Evolutionary conservation across 2,113 vertebrate genomes (phyloP).

Genomic region (Miniopterus natalensis): DNA sequence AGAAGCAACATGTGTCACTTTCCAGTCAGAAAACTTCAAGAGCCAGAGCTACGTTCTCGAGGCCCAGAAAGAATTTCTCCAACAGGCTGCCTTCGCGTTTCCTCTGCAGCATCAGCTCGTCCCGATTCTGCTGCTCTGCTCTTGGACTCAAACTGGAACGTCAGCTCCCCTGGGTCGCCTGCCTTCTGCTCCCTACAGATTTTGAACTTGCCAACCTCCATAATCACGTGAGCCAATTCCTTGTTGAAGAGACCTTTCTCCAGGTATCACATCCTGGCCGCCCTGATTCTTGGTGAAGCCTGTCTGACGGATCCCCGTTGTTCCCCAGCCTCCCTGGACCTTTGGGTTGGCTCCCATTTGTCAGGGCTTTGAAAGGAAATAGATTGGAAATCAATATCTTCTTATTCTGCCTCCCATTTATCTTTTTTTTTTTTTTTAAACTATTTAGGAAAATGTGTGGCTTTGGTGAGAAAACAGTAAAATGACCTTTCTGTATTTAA

Average conservation of each 20-base stretch:
- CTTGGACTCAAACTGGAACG: neutral
- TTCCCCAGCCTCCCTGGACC: neutral
- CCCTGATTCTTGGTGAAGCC: neutral
- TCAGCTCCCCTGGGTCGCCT: neutral
- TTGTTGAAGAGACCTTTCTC: neutral
- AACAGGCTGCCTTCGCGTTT: neutral
- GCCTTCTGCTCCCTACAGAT: neutral
- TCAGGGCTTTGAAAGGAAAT: neutral
- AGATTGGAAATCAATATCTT: slow-evolving; percentile 20
- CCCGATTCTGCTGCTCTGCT: neutral
- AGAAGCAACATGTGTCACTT: neutral
- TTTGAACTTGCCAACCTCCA: neutral
- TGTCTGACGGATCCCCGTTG: neutral
- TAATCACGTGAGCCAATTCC: neutral
- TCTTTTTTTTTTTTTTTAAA: slow-evolving; percentile 7
- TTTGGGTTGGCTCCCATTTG: slow-evolving; percentile 29
- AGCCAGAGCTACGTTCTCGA: neutral
- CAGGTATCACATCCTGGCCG: neutral
- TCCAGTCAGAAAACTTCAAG: neutral
- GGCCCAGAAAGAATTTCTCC: neutral
- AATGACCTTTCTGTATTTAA: slow-evolving; percentile 46
- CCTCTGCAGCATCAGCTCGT: neutral
- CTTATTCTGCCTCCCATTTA: neutral
- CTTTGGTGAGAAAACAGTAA: neutral
- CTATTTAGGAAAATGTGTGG: slow-evolving; percentile 31